Conservation (phyloP, 2,113 vertebrate genomes). For the Sturnira hondurensis region DNA sequence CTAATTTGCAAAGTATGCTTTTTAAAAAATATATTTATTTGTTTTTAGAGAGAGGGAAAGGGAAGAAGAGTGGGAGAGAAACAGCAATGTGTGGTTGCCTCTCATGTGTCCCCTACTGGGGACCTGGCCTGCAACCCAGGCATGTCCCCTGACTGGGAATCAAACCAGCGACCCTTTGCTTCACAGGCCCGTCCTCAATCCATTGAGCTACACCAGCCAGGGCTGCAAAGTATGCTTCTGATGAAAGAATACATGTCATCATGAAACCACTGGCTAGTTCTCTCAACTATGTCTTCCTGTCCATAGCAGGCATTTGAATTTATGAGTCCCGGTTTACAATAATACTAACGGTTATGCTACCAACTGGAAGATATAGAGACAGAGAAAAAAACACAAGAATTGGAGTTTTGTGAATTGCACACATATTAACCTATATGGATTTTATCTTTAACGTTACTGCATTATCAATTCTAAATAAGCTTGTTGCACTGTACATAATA, state of each 20-base stretch:
- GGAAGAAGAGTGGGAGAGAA: too few species aligned
- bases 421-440: neutral
- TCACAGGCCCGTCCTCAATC: too few species aligned
- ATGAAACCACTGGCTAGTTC: neutral
- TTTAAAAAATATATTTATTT: too few species aligned
- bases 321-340: neutral
- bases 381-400: slow-evolving; percentile 26
- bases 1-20: neutral
- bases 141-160: too few species aligned
- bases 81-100: too few species aligned
- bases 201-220: too few species aligned
- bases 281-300: neutral
- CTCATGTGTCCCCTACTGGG: too few species aligned
- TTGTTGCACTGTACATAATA: neutral
- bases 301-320: neutral
- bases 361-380: neutral
- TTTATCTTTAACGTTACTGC: neutral
- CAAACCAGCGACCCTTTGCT: too few species aligned
- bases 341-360: neutral
- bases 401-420: slow-evolving; percentile 19
- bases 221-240: neutral
- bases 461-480: neutral
- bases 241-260: neutral
- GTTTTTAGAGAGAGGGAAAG: too few species aligned
- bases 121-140: too few species aligned